These are phyloP conservation scores for Rhorus exstirpatorius DNA, from an alignment of 2,888 invertebrate species.

Conservation along the genomic window DNA sequence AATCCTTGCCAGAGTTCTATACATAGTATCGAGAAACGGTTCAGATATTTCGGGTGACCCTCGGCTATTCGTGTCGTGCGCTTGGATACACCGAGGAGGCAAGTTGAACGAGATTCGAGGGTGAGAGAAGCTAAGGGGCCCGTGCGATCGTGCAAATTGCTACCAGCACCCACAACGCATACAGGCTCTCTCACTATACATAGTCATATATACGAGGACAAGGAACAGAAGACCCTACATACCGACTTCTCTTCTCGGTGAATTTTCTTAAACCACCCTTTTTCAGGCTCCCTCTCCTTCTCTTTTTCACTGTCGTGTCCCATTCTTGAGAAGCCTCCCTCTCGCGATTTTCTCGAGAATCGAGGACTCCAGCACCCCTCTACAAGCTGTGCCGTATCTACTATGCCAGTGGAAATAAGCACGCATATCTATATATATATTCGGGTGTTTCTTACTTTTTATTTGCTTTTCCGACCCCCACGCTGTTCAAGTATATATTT, in stretches of 20 bases:
- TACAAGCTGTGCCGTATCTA: neutral
- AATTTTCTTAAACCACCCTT: constrained; percentile 49
- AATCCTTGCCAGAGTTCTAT: constrained; percentile 34
- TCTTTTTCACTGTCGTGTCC: constrained; percentile 24
- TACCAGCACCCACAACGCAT: constrained; percentile 50
- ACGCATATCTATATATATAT: neutral
- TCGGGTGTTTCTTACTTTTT: no score
- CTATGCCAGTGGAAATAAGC: neutral
- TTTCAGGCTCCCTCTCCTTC: constrained; percentile 5
- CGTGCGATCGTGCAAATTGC: constrained; percentile 64
- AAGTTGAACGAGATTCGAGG: constrained; percentile 23
- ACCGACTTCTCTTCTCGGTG: constrained; percentile 37
- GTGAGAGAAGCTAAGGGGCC: constrained; percentile 6
- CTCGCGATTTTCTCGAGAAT: constrained; percentile 28
- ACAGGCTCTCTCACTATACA: constrained; percentile 10
- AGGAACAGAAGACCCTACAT: constrained; percentile 4
- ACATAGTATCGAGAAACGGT: constrained; percentile 20
- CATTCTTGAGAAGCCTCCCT: constrained; percentile 27
- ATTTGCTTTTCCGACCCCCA: no score
- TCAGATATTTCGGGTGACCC: constrained; percentile 50
- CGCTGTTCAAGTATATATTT: no score
- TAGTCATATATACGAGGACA: neutral
- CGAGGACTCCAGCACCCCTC: constrained; percentile 1
- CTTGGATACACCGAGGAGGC: constrained; percentile 31
- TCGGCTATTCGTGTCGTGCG: constrained; percentile 54